phyloP scores from a whole-genome alignment of 2,888 invertebrate genomes.

The Prosopocoilus inquinatus region DNA sequence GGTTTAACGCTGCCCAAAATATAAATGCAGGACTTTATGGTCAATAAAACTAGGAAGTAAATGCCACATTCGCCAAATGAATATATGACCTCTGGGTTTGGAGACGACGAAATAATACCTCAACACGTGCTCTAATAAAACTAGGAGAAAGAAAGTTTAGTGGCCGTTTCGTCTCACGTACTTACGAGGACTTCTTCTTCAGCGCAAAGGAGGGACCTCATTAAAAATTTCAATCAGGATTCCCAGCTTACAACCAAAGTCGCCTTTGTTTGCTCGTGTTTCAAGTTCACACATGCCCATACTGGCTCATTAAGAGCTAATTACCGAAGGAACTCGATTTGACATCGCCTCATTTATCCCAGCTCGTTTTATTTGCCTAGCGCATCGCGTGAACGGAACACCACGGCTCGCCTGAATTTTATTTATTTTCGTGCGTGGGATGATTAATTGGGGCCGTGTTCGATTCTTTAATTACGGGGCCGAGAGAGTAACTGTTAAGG shows the following conservation, averaged over 20 bases:
- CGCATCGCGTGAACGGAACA: conserved; percentile 28
- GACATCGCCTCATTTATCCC: conserved; percentile 30
- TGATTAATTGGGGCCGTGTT: conserved; percentile 24
- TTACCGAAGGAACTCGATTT: conserved; percentile 32
- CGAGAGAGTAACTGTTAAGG: conserved; percentile 5
- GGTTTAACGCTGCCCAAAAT: conserved; percentile 3
- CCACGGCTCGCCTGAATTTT: conserved; percentile 19
- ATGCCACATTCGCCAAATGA: conserved; percentile 3
- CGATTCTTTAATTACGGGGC: conserved; percentile 20
- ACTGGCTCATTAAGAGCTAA: conserved; percentile 31
- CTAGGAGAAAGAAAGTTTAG: too few relatives aligned
- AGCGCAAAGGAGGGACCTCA: conserved; percentile 4
- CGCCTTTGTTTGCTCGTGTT: conserved; percentile 21
- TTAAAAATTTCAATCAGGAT: conserved; percentile 16
- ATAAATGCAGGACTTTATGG: background rate
- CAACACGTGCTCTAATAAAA: too few relatives aligned
- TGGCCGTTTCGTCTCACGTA: too few relatives aligned
- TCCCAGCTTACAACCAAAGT: conserved; percentile 8
- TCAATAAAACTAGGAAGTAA: conserved; percentile 3
- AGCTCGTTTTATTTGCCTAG: conserved; percentile 7
- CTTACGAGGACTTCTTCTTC: background rate
- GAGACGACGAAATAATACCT: too few relatives aligned
- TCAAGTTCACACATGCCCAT: conserved; percentile 26
- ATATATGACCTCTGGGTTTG: background rate
- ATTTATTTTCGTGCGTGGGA: conserved; percentile 25